Conservation (phyloP, 2,113 vertebrate genomes). For the Apodemus speciosus region DNA sequence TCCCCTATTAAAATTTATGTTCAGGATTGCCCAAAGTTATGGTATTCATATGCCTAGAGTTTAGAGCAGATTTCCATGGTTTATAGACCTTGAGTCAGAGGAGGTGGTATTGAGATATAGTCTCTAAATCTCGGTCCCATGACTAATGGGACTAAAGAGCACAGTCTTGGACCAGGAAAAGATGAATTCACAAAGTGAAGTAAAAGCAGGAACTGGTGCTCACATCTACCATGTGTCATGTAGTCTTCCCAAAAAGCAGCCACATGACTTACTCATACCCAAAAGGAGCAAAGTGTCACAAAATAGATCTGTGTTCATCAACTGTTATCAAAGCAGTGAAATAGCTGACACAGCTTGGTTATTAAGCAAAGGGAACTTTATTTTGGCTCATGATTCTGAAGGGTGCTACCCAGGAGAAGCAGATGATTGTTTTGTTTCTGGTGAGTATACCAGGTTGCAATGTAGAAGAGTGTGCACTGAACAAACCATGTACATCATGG, state of each 20-base stretch:
- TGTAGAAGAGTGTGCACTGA: background rate
- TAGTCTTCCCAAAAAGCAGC: background rate
- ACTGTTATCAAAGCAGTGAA: too few species aligned
- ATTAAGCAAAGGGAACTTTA: background rate
- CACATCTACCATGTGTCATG: rapidly evolving
- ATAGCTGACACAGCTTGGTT: background rate
- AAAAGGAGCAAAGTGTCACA: background rate
- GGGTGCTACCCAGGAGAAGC: too few species aligned
- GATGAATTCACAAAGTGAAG: background rate
- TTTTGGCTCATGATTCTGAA: background rate
- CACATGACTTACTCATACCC: background rate
- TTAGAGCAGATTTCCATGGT: background rate
- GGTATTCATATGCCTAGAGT: background rate
- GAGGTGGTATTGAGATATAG: background rate
- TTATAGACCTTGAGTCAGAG: background rate
- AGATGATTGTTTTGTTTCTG: background rate
- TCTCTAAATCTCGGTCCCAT: background rate
- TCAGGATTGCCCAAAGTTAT: background rate
- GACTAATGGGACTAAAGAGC: background rate
- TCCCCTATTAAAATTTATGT: background rate
- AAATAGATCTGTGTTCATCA: background rate
- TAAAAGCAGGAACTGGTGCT: background rate
- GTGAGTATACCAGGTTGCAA: too few species aligned
- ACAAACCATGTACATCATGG: background rate
- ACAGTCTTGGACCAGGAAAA: background rate